Percentiles rank a stretch among this genome's conserved stretches.
Evolutionary conservation across 2,888 invertebrate genomes (phyloP).

Genomic region (Nymphalis polychloros): DNA sequence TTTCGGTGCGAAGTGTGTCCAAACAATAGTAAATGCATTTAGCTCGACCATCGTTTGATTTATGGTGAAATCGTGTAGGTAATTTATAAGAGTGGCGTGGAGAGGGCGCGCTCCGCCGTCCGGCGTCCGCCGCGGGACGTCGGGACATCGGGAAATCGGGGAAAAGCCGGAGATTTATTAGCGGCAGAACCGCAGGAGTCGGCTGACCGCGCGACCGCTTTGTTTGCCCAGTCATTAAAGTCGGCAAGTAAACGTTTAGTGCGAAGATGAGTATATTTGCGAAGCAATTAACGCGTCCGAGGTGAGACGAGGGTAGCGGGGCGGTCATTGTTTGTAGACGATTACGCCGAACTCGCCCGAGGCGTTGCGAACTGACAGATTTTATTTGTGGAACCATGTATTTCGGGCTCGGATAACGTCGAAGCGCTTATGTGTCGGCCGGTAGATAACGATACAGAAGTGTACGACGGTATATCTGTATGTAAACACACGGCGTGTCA

Average conservation of each 20-base stretch:
- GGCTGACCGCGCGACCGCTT: constrained; percentile 66
- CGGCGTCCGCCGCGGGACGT: constrained; percentile 41
- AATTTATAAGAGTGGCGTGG: constrained; percentile 75
- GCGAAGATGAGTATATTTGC: constrained; percentile 80
- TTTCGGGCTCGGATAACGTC: constrained; percentile 33
- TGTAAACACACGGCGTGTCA: constrained; percentile 75
- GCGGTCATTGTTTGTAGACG: constrained; percentile 53
- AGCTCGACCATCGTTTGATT: constrained; percentile 74
- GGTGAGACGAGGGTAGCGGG: constrained; percentile 75
- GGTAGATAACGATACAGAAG: constrained; percentile 72
- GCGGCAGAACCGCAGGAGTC: constrained; percentile 60
- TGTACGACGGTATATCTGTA: constrained; percentile 69
- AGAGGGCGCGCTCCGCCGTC: constrained; percentile 50
- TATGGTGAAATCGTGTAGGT: constrained; percentile 79
- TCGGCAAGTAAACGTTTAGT: constrained; percentile 76
- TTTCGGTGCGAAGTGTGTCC: constrained; percentile 65
- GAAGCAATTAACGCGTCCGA: constrained; percentile 77
- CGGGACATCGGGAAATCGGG: constrained; percentile 77
- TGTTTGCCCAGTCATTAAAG: constrained; percentile 81
- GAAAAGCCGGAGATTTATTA: constrained; percentile 79
- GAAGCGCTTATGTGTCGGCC: constrained; percentile 57
- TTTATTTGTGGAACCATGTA: constrained; percentile 38
- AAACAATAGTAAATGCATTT: constrained; percentile 81
- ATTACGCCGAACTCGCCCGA: constrained; percentile 42
- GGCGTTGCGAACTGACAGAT: constrained; percentile 41